Evolutionary conservation across 2,797 vertebrate species (phyloP).

Genomic region (Pseudocheirus occidentalis): DNA sequence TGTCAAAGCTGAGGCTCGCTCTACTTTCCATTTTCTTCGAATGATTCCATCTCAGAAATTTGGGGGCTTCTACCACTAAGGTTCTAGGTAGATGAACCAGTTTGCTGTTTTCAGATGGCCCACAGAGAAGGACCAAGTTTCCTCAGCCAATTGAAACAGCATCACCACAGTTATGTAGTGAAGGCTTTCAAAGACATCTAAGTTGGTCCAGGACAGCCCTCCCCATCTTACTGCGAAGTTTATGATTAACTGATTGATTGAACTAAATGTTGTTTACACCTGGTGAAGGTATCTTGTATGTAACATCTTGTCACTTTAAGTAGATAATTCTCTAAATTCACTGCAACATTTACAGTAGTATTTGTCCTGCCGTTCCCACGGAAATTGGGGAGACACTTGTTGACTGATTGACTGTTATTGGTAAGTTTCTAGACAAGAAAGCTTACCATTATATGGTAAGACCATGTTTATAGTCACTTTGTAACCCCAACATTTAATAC

Average conservation of each 20-base stretch:
- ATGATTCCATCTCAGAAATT: neutral
- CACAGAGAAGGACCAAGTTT: neutral
- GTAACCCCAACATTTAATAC: too few species aligned
- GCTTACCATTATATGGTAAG: too few species aligned
- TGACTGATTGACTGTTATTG: too few species aligned
- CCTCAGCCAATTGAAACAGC: neutral
- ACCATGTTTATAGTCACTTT: too few species aligned
- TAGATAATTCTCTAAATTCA: neutral
- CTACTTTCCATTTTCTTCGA: neutral
- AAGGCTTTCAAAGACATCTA: neutral
- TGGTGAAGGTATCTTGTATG: neutral
- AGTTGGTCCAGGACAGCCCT: neutral
- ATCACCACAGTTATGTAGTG: neutral
- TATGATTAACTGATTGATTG: neutral
- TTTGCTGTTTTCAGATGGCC: neutral
- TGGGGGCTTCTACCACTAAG: neutral
- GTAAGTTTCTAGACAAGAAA: too few species aligned
- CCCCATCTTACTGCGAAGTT: neutral
- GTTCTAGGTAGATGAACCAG: neutral
- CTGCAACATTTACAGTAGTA: too few species aligned
- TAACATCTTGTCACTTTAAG: neutral
- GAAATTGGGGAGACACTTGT: too few species aligned
- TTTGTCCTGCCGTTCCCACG: too few species aligned
- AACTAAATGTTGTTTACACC: neutral
- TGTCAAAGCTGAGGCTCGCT: neutral